A percentile compares a stretch with the other conserved stretches of the same genome.
phyloP scores from a whole-genome alignment of 2,113 vertebrate species.

The Rhombomys opimus region DNA sequence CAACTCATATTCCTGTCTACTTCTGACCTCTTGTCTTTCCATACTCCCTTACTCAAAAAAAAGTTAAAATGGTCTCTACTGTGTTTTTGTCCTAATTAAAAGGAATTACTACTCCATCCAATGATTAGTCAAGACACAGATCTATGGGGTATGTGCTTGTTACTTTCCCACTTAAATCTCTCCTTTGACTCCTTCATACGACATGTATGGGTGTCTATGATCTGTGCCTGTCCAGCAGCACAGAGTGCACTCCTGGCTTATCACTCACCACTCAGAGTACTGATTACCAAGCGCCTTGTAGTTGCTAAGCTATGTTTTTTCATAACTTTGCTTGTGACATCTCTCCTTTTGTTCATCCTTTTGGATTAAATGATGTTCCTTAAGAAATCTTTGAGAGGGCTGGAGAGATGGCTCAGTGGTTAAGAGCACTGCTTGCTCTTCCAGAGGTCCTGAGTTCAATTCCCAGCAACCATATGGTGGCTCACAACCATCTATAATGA shows the following conservation, averaged over 20 bases:
- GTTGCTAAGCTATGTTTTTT: constrained; percentile 39
- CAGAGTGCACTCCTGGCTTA: background rate
- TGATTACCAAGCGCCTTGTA: background rate
- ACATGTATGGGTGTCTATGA: background rate
- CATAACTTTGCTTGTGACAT: background rate
- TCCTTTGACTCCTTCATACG: constrained; percentile 7
- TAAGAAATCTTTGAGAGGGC: background rate
- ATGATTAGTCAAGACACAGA: background rate
- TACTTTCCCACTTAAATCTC: background rate
- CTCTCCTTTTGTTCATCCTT: background rate
- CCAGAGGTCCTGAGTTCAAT: too few relatives aligned
- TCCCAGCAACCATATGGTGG: too few relatives aligned
- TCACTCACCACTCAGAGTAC: background rate
- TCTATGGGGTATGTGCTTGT: background rate
- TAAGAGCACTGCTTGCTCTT: too few relatives aligned
- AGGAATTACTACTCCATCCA: background rate
- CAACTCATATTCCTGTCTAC: background rate
- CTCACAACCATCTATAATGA: too few relatives aligned
- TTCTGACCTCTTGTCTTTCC: background rate
- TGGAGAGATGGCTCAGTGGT: too few relatives aligned
- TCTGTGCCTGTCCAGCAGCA: background rate
- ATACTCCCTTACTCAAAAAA: background rate
- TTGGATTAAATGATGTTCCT: background rate
- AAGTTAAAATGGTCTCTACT: constrained; percentile 47
- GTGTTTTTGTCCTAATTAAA: constrained; percentile 46